phyloP scores from a whole-genome alignment of 2,888 invertebrate species.

The Dasypolia templi region DNA sequence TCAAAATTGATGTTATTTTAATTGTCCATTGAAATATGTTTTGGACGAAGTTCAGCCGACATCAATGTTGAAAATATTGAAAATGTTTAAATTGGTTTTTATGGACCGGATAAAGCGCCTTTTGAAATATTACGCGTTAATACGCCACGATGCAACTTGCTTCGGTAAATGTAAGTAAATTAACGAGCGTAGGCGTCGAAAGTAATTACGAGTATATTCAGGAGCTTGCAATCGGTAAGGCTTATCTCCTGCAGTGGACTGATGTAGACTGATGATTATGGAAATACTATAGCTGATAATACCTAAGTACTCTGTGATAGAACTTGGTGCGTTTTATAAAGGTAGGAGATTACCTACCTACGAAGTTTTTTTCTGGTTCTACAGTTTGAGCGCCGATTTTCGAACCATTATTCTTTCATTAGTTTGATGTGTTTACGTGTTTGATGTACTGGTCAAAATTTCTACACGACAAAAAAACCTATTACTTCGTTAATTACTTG shows the following conservation, averaged over 20 bases:
- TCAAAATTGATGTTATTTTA: not conserved
- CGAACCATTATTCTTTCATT: not conserved
- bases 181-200: too few relatives aligned
- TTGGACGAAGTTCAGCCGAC: not conserved
- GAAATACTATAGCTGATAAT: not conserved
- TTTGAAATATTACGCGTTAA: not conserved
- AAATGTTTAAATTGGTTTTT: not conserved
- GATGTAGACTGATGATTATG: too few relatives aligned
- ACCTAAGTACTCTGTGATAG: too few relatives aligned
- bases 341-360: too few relatives aligned
- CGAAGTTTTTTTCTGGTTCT: not conserved
- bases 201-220: not conserved
- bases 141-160: not conserved
- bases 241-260: too few relatives aligned
- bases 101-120: constrained; percentile 1
- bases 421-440: not conserved
- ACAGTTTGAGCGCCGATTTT: not conserved
- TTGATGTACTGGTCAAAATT: not conserved
- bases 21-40: not conserved
- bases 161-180: not conserved
- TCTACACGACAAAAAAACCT: not conserved
- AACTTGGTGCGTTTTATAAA: not conserved
- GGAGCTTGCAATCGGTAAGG: too few relatives aligned
- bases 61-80: not conserved
- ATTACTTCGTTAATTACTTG: not conserved